Evolutionary conservation across 2,797 vertebrate species (phyloP), one percentile per base, ranked within the genome.

Genomic region (Peromyscus attwateri): DNA sequence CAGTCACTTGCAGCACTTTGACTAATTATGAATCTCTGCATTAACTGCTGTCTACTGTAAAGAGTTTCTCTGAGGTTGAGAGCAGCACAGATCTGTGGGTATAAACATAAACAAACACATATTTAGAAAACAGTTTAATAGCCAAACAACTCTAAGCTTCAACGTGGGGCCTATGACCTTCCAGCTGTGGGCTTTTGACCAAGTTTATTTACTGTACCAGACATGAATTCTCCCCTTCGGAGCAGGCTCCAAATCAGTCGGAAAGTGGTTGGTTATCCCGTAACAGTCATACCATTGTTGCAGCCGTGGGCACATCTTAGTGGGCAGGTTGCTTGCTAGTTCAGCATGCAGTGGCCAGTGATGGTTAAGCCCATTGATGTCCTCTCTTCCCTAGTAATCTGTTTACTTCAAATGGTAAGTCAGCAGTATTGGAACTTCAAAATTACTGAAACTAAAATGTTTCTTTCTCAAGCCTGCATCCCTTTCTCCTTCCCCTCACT

Each of bases 361-460:
- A 16, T 37, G 23, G 31, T 16, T n/a, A 40, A 25, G 25, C 21
- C 46, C 49, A 19, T 27, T 6, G 66, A 37, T 37, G 4, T 1
- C 23, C 21, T 71, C 25, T 37, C 66, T 40, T 7, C 21, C 62
- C 43, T 0, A 9, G 31, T 66, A 66, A 70, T 64, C 40, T 25
- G 17, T 49, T 80, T 95, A 52, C 77, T 96, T 46, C 91, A 80
- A 57, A 75, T 62, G 60, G 25, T 71, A 75, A 40, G 57, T 94
- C 19, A 82, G 19, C 43, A 52, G 60, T 79, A 57, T 0, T 57
- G 87, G 85, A 85, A 46, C 19, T 77, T 83, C 46, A 82, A 31
- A 64, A 79, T 87, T 83, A 43, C 77, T 73, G 9, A 92, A 94
- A 60, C 29, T 60, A 37, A 9, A 82, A 31, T 43, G 43, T n/a